Percentiles rank a stretch among this genome's conserved stretches.
These are phyloP conservation scores for Idaea aversata DNA, from an alignment of 2,888 invertebrate genomes.

Conservation along the genomic window DNA sequence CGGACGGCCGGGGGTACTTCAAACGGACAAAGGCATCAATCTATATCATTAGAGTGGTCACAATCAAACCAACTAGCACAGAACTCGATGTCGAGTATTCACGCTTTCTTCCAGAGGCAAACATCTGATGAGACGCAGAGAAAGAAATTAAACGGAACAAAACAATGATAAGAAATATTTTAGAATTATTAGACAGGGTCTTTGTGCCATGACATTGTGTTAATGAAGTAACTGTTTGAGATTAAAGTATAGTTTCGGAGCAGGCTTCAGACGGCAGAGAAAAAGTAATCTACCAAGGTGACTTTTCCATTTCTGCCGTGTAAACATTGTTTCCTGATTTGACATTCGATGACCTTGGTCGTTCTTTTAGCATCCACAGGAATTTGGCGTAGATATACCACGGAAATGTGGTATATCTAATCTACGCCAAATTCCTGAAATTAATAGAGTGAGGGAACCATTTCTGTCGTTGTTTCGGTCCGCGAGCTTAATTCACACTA, in stretches of 20 bases:
- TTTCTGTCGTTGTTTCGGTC: too few relatives aligned
- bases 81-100: constrained; percentile 89
- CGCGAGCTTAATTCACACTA: too few relatives aligned
- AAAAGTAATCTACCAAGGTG: too few relatives aligned
- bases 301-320: too few relatives aligned
- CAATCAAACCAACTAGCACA: constrained; percentile 87
- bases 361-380: too few relatives aligned
- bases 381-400: too few relatives aligned
- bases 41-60: constrained; percentile 88
- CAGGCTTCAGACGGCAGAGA: too few relatives aligned
- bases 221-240: constrained; percentile 73
- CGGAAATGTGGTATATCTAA: too few relatives aligned
- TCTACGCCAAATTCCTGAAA: too few relatives aligned
- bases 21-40: constrained; percentile 81
- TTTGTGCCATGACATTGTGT: constrained; percentile 71
- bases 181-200: constrained; percentile 37
- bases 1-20: constrained; percentile 77
- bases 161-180: constrained; percentile 41
- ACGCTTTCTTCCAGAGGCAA: constrained; percentile 88
- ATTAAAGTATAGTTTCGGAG: constrained; percentile 48
- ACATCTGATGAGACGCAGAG: constrained; percentile 71
- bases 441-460: too few relatives aligned
- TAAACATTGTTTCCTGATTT: constrained; percentile 25
- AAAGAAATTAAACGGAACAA: constrained; percentile 56
- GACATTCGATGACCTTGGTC: constrained; percentile 25